Conservation (phyloP, 2,113 vertebrate species). For the Anthoscopus minutus region DNA sequence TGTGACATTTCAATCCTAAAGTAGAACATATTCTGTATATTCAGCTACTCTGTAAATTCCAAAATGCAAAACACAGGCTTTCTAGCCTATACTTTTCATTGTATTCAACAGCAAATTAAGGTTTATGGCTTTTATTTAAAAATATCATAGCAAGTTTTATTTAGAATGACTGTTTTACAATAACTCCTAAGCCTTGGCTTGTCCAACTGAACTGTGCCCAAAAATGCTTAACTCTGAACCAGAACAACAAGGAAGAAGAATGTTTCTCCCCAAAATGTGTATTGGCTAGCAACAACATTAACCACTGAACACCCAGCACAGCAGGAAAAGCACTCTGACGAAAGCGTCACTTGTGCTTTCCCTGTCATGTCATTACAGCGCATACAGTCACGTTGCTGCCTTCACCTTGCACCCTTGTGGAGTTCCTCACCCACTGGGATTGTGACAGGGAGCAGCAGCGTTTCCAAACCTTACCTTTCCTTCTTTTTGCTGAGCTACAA, state of each 20-base stretch:
- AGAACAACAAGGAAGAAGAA: background rate
- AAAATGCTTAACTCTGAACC: background rate
- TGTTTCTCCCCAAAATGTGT: background rate
- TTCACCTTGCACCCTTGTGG: background rate
- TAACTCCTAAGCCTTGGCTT: background rate
- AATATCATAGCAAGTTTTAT: background rate
- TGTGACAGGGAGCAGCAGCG: background rate
- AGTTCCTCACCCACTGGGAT: background rate
- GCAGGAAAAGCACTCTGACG: background rate
- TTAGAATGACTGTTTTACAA: conserved; percentile 23
- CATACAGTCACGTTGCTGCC: background rate
- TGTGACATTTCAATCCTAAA: background rate
- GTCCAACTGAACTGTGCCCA: background rate
- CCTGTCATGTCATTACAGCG: background rate
- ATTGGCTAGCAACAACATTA: background rate
- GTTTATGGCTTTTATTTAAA: conserved; percentile 22
- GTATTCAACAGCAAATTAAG: conserved; percentile 2
- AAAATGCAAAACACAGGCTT: background rate
- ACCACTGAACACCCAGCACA: background rate
- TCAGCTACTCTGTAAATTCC: background rate
- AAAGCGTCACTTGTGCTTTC: background rate
- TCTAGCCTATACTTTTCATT: background rate
- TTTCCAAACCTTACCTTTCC: background rate
- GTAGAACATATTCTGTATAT: background rate
- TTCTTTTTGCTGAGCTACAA: background rate